Conservation (phyloP, 2,797 vertebrate species). For the Acrossocheilus fasciatus region DNA sequence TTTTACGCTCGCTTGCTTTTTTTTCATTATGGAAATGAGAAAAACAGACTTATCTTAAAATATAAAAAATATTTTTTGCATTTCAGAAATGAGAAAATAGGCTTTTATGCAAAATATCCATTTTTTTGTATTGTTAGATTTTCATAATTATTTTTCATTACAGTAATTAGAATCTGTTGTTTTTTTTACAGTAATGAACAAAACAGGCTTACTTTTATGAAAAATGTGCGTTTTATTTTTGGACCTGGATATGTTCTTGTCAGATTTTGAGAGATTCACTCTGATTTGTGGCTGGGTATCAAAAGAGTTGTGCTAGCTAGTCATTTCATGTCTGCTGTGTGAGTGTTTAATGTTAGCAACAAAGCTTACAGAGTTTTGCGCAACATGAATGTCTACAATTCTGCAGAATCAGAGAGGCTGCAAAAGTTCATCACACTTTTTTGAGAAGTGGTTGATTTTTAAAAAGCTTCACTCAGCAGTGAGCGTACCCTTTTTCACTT, state of each 20-base stretch:
- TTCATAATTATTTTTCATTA: not conserved
- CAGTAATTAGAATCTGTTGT: not conserved
- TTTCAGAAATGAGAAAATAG: not conserved
- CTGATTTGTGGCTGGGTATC: not conserved
- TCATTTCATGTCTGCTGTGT: constrained; percentile 14
- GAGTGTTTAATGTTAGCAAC: constrained; percentile 20
- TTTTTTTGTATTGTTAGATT: not conserved
- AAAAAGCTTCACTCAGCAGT: not conserved
- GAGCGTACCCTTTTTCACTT: not conserved
- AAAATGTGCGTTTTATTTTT: not conserved
- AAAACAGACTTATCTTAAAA: not conserved
- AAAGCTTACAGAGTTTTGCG: not conserved
- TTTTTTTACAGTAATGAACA: not conserved
- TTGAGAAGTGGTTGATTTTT: not conserved
- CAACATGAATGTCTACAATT: not conserved
- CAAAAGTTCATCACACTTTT: not conserved
- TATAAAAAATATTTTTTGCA: not conserved
- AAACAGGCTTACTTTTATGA: not conserved
- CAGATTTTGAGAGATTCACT: not conserved
- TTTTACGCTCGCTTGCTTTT: too few species aligned
- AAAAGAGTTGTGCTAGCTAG: not conserved
- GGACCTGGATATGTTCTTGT: not conserved
- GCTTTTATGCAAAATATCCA: too few species aligned
- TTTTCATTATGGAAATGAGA: not conserved
- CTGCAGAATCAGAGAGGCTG: not conserved